A percentile compares a stretch with the other conserved stretches of the same genome.
Evolutionary conservation across 2,888 invertebrate genomes (phyloP).

Genomic region (Ceraclea dissimilis): DNA sequence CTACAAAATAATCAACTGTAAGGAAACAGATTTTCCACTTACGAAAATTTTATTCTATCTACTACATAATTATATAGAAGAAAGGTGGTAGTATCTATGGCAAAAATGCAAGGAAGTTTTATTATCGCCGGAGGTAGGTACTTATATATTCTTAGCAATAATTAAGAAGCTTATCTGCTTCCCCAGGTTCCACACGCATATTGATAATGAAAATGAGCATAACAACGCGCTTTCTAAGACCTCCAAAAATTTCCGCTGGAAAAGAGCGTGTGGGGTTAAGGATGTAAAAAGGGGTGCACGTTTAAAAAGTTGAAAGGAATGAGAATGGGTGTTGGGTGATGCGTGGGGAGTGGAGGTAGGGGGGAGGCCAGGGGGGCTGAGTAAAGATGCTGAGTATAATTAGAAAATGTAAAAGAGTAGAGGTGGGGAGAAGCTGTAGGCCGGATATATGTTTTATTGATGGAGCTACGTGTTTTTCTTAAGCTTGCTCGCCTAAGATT

Average conservation of each 20-base stretch:
- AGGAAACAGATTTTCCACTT: no score
- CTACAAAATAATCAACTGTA: no score
- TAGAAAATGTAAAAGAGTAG: constrained; percentile 25
- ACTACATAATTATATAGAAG: no score
- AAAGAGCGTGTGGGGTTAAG: constrained; percentile 8
- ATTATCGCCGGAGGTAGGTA: not conserved
- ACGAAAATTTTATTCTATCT: no score
- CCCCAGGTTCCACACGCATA: not conserved
- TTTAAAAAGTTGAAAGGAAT: constrained; percentile 16
- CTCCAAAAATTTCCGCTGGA: constrained; percentile 5
- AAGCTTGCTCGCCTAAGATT: constrained; percentile 12
- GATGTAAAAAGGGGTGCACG: constrained; percentile 12
- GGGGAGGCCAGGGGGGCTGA: no score
- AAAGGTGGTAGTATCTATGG: no score
- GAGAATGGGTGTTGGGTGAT: constrained; percentile 4
- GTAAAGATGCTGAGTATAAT: constrained; percentile 22
- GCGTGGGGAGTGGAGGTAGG: no score
- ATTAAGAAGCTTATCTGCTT: no score
- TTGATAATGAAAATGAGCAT: not conserved
- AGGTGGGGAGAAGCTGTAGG: constrained; percentile 5
- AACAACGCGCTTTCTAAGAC: constrained; percentile 3
- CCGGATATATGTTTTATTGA: constrained; percentile 25
- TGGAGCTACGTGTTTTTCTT: constrained; percentile 23
- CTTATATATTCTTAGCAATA: no score
- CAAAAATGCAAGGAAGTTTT: no score